Evolutionary conservation across 2,113 vertebrate genomes (phyloP), one percentile per base, ranked within the genome.

Genomic region (Glaucidium brasilianum): DNA sequence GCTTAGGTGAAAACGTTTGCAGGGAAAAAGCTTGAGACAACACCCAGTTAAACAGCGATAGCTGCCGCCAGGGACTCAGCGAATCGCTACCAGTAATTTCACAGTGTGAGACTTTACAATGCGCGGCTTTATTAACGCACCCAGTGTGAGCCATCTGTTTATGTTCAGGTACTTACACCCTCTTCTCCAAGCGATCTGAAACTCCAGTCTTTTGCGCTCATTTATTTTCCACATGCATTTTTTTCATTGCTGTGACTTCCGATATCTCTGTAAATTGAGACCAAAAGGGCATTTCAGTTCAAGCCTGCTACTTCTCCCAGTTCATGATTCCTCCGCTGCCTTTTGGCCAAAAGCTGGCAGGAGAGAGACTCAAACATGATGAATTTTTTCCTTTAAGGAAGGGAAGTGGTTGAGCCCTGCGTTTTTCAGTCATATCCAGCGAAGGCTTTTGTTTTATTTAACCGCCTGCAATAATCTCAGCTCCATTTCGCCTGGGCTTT

Each of bases 61-160:
- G 78, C 64, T 21, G 47, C 63, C 15, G 1, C 26, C 6, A 45
- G 30, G 55, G 34, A 55, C 12, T 5, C 1, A 7, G 41, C 3
- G 13, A n/a, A 7, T 6, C 3, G 2, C 43, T 8, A 12, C 64
- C 71, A 2, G 35, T 3, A 5, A 12, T 18, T 21, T 18, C 63
- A 35, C 63, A 4, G 43, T 1, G 41, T 0, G 45, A 15, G 17
- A 4, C 69, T 15, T 18, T 1, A 27, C 22, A 12, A 2, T 0
- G 49, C 34, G 4, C 0, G 2, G 22, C 39, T 45, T 14, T 6
- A 75, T 19, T 14, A 47, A 43, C 1, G 8, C 15, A 12, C 12
- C 49, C 68, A 9, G 72, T 5, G 4, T 4, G 18, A 14, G 25
- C 30, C 71, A 7, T 9, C 59, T 15, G 37, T 5, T 29, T 43